These are phyloP conservation scores for Apis florea DNA, from an alignment of 1,140 invertebrate species.

Conservation along the genomic window DNA sequence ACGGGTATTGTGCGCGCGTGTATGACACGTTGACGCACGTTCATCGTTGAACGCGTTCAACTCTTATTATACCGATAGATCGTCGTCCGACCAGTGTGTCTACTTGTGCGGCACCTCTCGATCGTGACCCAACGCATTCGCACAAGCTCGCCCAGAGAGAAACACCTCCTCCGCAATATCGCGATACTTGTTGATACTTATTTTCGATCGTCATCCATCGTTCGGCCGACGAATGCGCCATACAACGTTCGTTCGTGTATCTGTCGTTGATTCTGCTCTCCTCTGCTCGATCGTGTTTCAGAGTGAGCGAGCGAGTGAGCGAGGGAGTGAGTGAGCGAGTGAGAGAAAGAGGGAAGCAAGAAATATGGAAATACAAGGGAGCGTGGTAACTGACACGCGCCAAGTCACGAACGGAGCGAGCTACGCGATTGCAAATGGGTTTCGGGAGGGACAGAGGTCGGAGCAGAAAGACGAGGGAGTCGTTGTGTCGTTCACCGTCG, in stretches of 20 bases:
- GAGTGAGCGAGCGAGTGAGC: too few relatives aligned
- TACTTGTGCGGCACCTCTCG: neutral
- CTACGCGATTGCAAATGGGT: conserved; percentile 2
- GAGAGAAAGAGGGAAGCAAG: too few relatives aligned
- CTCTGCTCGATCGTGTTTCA: too few relatives aligned
- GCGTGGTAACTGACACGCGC: neutral
- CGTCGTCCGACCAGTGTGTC: conserved; percentile 7
- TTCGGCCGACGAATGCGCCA: neutral
- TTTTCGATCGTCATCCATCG: neutral
- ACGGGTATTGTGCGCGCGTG: neutral
- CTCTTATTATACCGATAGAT: neutral
- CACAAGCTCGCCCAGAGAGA: neutral
- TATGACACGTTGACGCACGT: neutral
- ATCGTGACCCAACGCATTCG: neutral
- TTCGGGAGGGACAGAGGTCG: neutral
- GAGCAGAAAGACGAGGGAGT: neutral
- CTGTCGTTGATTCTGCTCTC: too few relatives aligned
- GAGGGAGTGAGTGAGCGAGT: too few relatives aligned
- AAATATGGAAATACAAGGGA: neutral
- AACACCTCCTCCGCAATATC: neutral
- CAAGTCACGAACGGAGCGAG: conserved; percentile 7
- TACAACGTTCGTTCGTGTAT: too few relatives aligned
- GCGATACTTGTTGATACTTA: neutral
- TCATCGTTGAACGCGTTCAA: neutral
- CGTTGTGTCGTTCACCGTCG: conserved; percentile 51